phyloP scores from a whole-genome alignment of 2,113 vertebrate genomes.

The Telmatochromis brichardi region DNA sequence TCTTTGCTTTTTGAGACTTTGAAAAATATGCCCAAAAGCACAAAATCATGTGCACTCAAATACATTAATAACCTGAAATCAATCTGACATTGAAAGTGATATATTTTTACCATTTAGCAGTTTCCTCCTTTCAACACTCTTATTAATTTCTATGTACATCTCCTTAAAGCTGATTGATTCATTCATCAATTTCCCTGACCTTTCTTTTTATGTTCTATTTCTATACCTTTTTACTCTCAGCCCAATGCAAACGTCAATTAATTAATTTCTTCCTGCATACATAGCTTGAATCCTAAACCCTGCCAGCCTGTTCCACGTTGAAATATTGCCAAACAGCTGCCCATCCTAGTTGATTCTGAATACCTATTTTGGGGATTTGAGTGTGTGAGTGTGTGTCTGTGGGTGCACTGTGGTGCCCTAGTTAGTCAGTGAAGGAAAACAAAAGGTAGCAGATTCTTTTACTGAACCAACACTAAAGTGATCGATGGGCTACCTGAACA shows the following conservation, averaged over 20 bases:
- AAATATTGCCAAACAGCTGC: conserved; percentile 49
- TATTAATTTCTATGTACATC: neutral
- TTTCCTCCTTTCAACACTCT: neutral
- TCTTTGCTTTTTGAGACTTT: neutral
- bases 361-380: conserved; percentile 2
- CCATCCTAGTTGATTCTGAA: conserved; percentile 23
- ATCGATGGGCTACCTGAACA: neutral
- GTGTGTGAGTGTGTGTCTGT: neutral
- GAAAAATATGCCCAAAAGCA: neutral
- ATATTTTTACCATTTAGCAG: neutral
- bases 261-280: neutral
- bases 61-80: neutral
- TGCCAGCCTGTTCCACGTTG: conserved; percentile 27
- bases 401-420: conserved; percentile 12
- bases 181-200: neutral
- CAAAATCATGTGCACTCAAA: neutral
- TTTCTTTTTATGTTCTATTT: neutral
- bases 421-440: conserved; percentile 7
- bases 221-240: neutral
- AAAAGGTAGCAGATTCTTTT: neutral
- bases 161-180: neutral
- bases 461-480: neutral
- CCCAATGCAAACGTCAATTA: neutral
- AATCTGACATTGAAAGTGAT: neutral
- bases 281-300: neutral